Conservation (phyloP, 2,113 vertebrate genomes). For the Lagopus muta region DNA sequence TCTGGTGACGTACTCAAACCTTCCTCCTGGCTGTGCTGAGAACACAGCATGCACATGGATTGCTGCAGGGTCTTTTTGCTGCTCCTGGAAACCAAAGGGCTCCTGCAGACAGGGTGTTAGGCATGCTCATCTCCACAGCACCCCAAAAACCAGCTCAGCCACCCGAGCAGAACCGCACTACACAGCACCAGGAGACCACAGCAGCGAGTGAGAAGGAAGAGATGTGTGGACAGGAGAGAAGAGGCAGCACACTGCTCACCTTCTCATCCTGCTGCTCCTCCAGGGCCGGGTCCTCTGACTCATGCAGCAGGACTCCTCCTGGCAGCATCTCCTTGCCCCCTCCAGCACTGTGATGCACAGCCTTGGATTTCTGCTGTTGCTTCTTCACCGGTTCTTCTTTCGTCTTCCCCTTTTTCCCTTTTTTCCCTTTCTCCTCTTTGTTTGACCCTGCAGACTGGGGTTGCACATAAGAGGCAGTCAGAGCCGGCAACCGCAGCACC, state of each 20-base stretch:
- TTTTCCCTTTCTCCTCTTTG: conserved; percentile 91
- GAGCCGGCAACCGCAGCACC: rapidly evolving
- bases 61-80: not conserved
- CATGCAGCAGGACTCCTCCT: conserved; percentile 57
- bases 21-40: not conserved
- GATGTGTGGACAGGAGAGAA: rapidly evolving
- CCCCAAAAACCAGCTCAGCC: not conserved
- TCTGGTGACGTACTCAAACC: rapidly evolving
- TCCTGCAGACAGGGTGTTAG: rapidly evolving
- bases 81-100: rapidly evolving
- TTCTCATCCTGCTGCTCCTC: conserved; percentile 87
- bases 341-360: conserved; percentile 1
- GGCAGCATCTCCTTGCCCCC: conserved; percentile 21
- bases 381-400: conserved; percentile 85
- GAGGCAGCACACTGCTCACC: conserved; percentile 58
- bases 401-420: conserved; percentile 88
- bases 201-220: rapidly evolving
- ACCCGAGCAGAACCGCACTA: not conserved
- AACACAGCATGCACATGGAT: rapidly evolving
- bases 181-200: not conserved
- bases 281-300: conserved; percentile 57
- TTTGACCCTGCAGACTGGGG: conserved; percentile 87
- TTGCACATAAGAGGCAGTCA: not conserved
- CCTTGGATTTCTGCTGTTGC: conserved; percentile 79
- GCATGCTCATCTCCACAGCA: not conserved